Base-by-base conservation (phyloP, 2,113 vertebrate species). In the Aptenodytes forsteri region DNA sequence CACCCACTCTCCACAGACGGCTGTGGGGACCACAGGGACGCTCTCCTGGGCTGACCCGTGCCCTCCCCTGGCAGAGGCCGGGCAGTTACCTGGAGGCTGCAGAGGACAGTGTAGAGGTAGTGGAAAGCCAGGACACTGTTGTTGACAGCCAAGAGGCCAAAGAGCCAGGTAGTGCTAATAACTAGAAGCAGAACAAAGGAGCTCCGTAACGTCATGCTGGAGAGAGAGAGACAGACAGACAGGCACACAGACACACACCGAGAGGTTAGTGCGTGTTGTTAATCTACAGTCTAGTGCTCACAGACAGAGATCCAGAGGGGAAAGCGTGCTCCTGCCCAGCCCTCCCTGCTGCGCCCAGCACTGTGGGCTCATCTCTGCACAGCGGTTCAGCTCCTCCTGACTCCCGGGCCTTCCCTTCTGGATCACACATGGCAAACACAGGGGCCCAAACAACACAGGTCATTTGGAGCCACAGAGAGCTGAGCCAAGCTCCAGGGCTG, bases 41-140 rank as follows among this genome's bases (percentile, higher is more conserved):
- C 47, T 87, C 47, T 90, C 44, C 66, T 82, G 34, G 65, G 70
- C 88, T 92, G 85, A 91, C 69, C 56, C 2, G 0, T 79, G 95
- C 92, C 78, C 77, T 58, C 62, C 46, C 36, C 81, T 52, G 52
- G 75, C 44, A 38, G 70, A 90, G 78, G 84, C 83, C 0, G 14
- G 66, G 27, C 47, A 85, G 81, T 97, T 98, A 99, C 99, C 99
- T 99, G 99, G 93, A 99, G 97, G 47, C 99, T 98, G 96, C 99
- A 99, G 97, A 99, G 99, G 88, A 99, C 98, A 79, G 99, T 97
- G 76, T 99, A 99, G 98, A 99, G 99, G 98, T 99, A 99, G 98
- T 99, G 99, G 98, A 99, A 99, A 95, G 99, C 99, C 98, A 99
- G 98, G 97, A 99, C 98, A 97, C 99, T 99, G 98, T 99, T 99